Conservation (phyloP, 2,113 vertebrate genomes). For the Sula dactylatra region DNA sequence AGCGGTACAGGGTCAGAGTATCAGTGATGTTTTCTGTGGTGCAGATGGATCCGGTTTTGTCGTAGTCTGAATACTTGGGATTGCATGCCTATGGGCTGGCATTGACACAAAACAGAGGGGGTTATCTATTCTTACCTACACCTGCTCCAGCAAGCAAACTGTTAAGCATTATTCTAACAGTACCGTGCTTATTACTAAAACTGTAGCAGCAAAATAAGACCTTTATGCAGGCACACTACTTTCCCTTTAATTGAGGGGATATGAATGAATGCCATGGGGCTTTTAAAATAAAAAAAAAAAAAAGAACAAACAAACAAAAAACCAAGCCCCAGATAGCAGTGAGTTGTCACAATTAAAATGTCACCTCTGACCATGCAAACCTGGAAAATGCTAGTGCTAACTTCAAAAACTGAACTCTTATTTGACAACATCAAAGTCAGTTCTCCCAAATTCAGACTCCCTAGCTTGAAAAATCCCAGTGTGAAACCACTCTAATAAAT, state of each 20-base stretch:
- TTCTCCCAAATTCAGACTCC: background rate
- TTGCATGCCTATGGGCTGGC: slow-evolving; percentile 77
- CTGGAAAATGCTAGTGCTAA: background rate
- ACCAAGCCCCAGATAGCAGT: background rate
- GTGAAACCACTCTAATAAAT: background rate
- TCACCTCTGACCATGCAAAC: background rate
- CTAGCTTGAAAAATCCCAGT: background rate
- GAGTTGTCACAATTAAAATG: background rate
- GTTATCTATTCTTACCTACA: background rate
- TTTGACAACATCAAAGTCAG: background rate
- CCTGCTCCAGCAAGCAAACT: background rate
- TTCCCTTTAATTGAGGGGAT: background rate
- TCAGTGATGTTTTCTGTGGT: slow-evolving; percentile 80
- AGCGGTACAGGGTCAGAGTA: slow-evolving; percentile 82
- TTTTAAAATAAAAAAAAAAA: background rate
- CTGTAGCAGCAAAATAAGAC: background rate
- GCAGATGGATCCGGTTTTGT: slow-evolving; percentile 86
- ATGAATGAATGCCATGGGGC: background rate
- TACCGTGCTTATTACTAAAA: background rate
- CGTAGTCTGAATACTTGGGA: slow-evolving; percentile 82
- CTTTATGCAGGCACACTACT: background rate
- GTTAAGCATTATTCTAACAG: background rate
- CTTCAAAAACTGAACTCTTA: background rate
- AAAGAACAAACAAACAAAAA: background rate
- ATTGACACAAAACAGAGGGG: background rate